Conservation (phyloP, 2,888 invertebrate genomes). For the Erpobdella octoculata region DNA sequence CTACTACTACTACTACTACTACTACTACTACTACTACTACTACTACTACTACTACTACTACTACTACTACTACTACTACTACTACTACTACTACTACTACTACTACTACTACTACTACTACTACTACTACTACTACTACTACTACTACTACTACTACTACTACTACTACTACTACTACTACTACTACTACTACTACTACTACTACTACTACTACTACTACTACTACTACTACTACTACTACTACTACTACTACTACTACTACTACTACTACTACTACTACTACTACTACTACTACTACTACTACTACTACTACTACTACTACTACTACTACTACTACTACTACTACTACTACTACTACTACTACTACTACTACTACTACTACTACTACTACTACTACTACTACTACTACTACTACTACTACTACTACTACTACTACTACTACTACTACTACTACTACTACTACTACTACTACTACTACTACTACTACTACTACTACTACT, state of each 20-base stretch:
- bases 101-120: constrained; percentile 24
- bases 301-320: constrained; percentile 34
- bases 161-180: constrained; percentile 33
- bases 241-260: constrained; percentile 25
- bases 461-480: constrained; percentile 32
- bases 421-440: constrained; percentile 33
- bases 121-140: constrained; percentile 27
- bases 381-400: constrained; percentile 19
- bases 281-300: constrained; percentile 34
- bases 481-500: constrained; percentile 34
- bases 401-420: constrained; percentile 18
- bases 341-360: constrained; percentile 32
- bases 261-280: constrained; percentile 30
- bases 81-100: constrained; percentile 34
- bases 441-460: constrained; percentile 30
- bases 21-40: constrained; percentile 31
- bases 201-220: constrained; percentile 33
- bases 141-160: constrained; percentile 33
- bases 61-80: constrained; percentile 33
- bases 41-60: constrained; percentile 33
- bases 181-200: constrained; percentile 34
- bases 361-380: constrained; percentile 26
- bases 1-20: constrained; percentile 19
- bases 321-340: constrained; percentile 35
- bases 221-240: constrained; percentile 29